Percentiles rank a stretch among this genome's conserved stretches.
Evolutionary conservation across 2,888 invertebrate genomes (phyloP).

Genomic region (Mayetiola destructor): DNA sequence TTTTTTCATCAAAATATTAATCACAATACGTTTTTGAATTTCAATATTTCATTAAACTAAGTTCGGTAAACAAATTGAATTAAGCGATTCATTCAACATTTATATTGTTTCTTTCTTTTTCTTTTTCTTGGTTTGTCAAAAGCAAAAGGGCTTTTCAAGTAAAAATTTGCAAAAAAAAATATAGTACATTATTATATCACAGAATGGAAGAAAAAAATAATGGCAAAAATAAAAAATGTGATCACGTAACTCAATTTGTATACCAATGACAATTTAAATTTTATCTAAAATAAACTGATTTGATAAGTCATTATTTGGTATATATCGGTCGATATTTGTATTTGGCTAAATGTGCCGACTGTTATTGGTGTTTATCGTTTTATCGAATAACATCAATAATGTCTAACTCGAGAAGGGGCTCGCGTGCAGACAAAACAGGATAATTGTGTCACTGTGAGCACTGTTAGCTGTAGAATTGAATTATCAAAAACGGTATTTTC

Average conservation of each 20-base stretch:
- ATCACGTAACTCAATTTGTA: constrained; percentile 3
- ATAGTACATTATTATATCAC: too few relatives aligned
- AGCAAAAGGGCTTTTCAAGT: too few relatives aligned
- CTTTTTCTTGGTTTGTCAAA: background rate
- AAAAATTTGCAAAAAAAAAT: too few relatives aligned
- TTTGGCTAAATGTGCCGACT: too few relatives aligned
- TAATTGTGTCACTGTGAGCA: constrained; percentile 24
- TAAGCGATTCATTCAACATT: background rate
- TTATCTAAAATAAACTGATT: too few relatives aligned
- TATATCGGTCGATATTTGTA: background rate
- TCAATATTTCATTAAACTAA: constrained; percentile 4
- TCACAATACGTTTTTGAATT: constrained; percentile 11
- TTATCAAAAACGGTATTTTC: constrained; percentile 5
- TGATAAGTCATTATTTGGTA: too few relatives aligned
- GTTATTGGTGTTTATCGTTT: background rate
- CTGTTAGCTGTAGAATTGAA: constrained; percentile 20
- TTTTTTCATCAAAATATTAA: background rate
- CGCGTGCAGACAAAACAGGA: constrained; percentile 25
- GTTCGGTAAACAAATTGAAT: constrained; percentile 5
- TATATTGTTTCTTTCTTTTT: background rate
- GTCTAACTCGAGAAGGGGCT: constrained; percentile 19
- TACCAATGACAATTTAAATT: background rate
- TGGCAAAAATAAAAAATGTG: too few relatives aligned
- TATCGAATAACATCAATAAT: background rate
- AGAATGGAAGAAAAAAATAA: too few relatives aligned